Evolutionary conservation across 2,888 invertebrate species (phyloP).

Genomic region (Eudasyphora cyanicolor): DNA sequence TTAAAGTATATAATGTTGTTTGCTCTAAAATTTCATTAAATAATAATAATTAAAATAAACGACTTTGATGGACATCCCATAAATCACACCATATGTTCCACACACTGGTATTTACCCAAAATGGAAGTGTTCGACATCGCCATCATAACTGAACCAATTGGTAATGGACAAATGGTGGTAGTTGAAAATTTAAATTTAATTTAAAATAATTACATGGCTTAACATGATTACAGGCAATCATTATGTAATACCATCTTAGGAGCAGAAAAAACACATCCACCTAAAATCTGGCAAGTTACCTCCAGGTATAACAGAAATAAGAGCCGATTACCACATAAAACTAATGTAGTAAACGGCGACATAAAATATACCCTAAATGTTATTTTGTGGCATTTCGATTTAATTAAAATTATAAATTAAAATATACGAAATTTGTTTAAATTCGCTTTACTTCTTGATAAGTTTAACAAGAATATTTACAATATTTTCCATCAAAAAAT

Average conservation of each 20-base stretch:
- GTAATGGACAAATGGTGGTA: slow-evolving; percentile 20
- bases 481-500: too few relatives aligned
- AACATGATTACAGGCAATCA: slow-evolving; percentile 55
- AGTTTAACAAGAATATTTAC: too few relatives aligned
- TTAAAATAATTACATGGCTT: slow-evolving; percentile 60
- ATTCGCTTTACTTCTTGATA: too few relatives aligned
- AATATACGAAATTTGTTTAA: too few relatives aligned
- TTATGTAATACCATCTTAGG: slow-evolving; percentile 40
- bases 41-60: slow-evolving; percentile 21
- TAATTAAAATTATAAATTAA: too few relatives aligned
- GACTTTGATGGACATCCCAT: slow-evolving; percentile 50
- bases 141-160: not conserved
- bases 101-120: slow-evolving; percentile 18
- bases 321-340: not conserved
- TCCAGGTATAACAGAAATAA: not conserved
- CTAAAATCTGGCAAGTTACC: slow-evolving; percentile 23
- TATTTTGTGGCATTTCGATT: too few relatives aligned
- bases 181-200: slow-evolving; percentile 61
- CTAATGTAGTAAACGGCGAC: too few relatives aligned
- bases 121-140: slow-evolving; percentile 19
- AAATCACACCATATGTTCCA: slow-evolving; percentile 62
- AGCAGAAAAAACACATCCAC: not conserved
- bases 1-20: not conserved
- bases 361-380: too few relatives aligned
- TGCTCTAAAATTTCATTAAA: not conserved